Evolutionary conservation across 1,140 invertebrate species (phyloP).

Genomic region (Brachionus paranguensis): DNA sequence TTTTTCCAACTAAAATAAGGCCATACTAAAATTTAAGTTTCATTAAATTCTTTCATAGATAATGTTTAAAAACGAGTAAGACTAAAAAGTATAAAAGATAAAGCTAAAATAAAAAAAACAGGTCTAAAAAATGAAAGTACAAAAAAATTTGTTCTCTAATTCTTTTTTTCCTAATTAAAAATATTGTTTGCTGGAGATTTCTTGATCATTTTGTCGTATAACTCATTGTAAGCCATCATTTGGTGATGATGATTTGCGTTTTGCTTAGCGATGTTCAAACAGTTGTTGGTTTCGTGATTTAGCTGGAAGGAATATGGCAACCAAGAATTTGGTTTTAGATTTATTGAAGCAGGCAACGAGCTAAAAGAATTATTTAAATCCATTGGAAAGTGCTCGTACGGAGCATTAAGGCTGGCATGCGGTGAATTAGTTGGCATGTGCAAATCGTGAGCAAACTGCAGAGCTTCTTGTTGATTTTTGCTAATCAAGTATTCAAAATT

Average conservation of each 20-base stretch:
- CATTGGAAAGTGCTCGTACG: neutral
- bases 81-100: neutral
- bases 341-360: neutral
- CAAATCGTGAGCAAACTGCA: neutral
- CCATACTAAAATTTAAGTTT: neutral
- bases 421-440: neutral
- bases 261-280: neutral
- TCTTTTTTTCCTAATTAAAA: neutral
- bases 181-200: constrained; percentile 2
- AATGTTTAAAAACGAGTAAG: neutral
- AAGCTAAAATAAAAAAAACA: neutral
- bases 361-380: neutral
- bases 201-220: constrained; percentile 22
- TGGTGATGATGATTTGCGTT: neutral
- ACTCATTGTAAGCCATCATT: neutral
- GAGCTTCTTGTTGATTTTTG: constrained; percentile 1
- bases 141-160: neutral
- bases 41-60: neutral
- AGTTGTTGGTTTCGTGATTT: constrained; percentile 1
- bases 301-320: constrained; percentile 23
- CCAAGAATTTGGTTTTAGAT: constrained; percentile 34
- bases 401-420: neutral
- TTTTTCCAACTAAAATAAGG: neutral
- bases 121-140: neutral
- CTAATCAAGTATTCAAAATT: constrained; percentile 5